phyloP scores from a whole-genome alignment of 2,888 invertebrate species.

The Spilosoma lubricipeda region DNA sequence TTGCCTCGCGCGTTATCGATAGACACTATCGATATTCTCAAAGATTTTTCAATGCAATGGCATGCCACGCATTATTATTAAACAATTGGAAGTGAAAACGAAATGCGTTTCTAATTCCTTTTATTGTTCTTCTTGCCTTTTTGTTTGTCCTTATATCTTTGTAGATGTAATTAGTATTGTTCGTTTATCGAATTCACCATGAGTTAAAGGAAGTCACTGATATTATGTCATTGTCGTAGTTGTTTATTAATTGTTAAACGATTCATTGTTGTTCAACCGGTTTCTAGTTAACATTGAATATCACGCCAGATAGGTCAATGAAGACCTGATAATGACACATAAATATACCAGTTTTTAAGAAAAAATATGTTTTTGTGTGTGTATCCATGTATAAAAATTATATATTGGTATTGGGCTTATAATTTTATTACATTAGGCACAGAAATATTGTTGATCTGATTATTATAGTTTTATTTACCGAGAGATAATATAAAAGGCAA shows the following conservation, averaged over 20 bases:
- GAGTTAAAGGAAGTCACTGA: conserved; percentile 35
- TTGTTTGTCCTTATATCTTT: conserved; percentile 33
- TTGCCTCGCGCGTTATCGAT: conserved; percentile 47
- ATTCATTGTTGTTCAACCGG: conserved; percentile 25
- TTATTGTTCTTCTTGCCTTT: conserved; percentile 31
- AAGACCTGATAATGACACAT: background rate
- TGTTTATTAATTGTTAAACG: conserved; percentile 27
- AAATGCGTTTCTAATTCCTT: conserved; percentile 20
- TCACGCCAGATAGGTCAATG: background rate
- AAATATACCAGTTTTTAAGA: background rate
- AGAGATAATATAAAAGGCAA: background rate
- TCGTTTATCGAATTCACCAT: conserved; percentile 35
- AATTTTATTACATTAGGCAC: background rate
- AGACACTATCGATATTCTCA: conserved; percentile 30
- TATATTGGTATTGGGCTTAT: background rate
- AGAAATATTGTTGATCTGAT: background rate
- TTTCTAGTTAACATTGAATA: conserved; percentile 19
- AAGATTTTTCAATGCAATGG: conserved; percentile 8
- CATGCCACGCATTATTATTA: conserved; percentile 15
- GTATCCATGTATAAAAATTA: background rate
- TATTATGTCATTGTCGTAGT: conserved; percentile 27
- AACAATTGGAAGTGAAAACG: conserved; percentile 25
- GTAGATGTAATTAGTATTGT: conserved; percentile 33
- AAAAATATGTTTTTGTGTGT: background rate
- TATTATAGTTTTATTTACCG: background rate